These are phyloP conservation scores for Aphaenogaster rudis DNA, from an alignment of 1,140 invertebrate genomes.

Conservation along the genomic window DNA sequence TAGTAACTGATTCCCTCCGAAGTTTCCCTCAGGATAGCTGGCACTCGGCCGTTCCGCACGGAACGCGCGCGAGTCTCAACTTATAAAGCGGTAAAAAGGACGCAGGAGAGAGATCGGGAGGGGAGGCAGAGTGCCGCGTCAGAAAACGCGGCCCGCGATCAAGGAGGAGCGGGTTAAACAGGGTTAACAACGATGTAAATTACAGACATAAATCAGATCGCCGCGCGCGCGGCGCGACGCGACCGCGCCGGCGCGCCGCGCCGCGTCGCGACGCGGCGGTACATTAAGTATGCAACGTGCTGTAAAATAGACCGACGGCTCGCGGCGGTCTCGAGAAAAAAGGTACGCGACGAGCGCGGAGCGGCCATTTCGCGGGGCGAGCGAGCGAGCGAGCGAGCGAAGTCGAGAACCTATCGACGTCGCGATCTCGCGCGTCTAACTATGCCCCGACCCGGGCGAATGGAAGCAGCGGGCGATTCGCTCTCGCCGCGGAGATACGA, in stretches of 20 bases:
- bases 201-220: conserved; percentile 58
- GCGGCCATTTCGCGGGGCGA: conserved; percentile 14
- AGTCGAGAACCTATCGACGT: neutral
- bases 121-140: neutral
- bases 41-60: no score
- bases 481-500: neutral
- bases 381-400: neutral
- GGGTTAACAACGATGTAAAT: conserved; percentile 65
- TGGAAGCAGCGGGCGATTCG: neutral
- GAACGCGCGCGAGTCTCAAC: no score
- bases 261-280: neutral
- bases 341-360: neutral
- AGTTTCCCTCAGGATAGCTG: no score
- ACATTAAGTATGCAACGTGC: conserved; percentile 34
- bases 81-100: neutral
- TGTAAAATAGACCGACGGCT: conserved; percentile 33
- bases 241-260: neutral
- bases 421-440: neutral
- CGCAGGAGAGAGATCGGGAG: neutral
- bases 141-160: conserved; percentile 5
- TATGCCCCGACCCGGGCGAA: neutral
- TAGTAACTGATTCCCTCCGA: no score
- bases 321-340: conserved; percentile 20
- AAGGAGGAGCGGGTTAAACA: conserved; percentile 56
- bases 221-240: neutral